Percentiles rank a stretch among this genome's conserved stretches.
Conservation (phyloP, 2,113 vertebrate genomes). For the Myotis lucifugus region DNA sequence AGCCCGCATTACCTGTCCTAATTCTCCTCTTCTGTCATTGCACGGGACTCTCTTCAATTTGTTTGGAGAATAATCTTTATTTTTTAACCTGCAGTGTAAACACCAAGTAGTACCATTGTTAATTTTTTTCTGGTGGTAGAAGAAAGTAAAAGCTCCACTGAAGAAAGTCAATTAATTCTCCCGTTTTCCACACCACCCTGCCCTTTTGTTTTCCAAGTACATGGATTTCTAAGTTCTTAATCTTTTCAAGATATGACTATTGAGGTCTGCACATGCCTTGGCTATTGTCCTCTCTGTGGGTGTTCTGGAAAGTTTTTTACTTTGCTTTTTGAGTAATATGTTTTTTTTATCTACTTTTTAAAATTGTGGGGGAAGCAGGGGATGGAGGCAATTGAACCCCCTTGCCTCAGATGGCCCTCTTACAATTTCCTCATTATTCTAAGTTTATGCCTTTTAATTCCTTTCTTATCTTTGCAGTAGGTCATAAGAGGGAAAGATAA, state of each 20-base stretch:
- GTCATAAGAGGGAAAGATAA: background rate
- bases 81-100: background rate
- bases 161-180: background rate
- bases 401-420: background rate
- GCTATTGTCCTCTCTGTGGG: background rate
- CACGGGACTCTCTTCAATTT: background rate
- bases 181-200: background rate
- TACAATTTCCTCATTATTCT: conserved; percentile 1
- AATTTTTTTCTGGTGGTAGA: background rate
- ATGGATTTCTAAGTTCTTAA: background rate
- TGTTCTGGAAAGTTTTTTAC: background rate
- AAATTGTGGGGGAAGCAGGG: background rate
- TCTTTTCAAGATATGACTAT: background rate
- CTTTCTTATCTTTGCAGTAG: background rate
- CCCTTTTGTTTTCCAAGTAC: background rate
- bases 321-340: background rate
- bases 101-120: background rate
- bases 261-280: background rate
- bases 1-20: background rate
- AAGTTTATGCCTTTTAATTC: background rate
- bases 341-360: background rate
- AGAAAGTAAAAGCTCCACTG: background rate
- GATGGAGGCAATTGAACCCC: background rate
- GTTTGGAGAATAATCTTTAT: background rate
- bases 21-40: background rate